A percentile compares a stretch with the other conserved stretches of the same genome.
phyloP scores from a whole-genome alignment of 2,888 invertebrate genomes.

The Trichopoda pennipes region DNA sequence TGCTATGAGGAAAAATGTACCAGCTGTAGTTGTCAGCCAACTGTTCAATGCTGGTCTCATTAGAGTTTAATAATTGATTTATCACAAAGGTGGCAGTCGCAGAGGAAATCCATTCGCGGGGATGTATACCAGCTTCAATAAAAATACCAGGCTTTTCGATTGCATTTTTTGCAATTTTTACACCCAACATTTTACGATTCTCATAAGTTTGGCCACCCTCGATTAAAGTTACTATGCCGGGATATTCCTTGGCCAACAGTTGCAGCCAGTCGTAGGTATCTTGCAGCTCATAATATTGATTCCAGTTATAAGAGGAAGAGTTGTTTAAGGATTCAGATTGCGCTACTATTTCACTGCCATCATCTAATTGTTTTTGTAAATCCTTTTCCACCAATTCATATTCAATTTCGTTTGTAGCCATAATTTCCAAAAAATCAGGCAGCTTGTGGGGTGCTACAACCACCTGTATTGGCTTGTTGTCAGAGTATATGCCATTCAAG shows the following conservation, averaged over 20 bases:
- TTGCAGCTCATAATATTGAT: constrained; percentile 75
- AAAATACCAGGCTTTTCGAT: constrained; percentile 81
- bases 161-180: constrained; percentile 82
- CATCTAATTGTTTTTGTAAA: constrained; percentile 78
- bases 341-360: constrained; percentile 72
- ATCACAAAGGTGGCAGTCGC: constrained; percentile 85
- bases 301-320: constrained; percentile 73
- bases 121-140: constrained; percentile 86
- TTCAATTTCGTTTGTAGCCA: constrained; percentile 79
- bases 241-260: constrained; percentile 80
- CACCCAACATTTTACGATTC: constrained; percentile 83
- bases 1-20: constrained; percentile 88
- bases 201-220: constrained; percentile 83
- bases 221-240: constrained; percentile 82
- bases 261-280: constrained; percentile 84
- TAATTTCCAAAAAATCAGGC: constrained; percentile 74
- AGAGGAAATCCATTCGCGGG: constrained; percentile 89
- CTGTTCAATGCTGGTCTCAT: constrained; percentile 80
- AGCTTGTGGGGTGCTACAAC: constrained; percentile 79
- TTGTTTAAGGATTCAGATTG: constrained; percentile 51
- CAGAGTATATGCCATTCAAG: constrained; percentile 80
- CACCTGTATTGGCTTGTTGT: constrained; percentile 82
- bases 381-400: constrained; percentile 81
- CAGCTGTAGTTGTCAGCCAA: constrained; percentile 85
- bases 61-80: constrained; percentile 84